These are phyloP conservation scores for Mamestra brassicae DNA, from an alignment of 2,888 invertebrate genomes.

Conservation along the genomic window DNA sequence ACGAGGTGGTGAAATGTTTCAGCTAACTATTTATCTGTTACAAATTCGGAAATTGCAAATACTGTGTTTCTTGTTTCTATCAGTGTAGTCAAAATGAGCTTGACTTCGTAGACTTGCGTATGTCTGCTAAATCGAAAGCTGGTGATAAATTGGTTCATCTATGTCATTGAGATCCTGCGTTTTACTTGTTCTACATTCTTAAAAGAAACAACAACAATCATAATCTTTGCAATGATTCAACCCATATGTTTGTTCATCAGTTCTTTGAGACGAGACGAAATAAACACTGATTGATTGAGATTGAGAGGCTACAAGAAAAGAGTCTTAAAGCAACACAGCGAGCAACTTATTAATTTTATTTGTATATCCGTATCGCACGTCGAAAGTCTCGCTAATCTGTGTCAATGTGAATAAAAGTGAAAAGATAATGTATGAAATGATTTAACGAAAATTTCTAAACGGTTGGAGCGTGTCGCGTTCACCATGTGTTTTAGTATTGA, in stretches of 20 bases:
- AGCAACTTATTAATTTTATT: background rate
- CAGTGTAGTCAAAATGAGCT: background rate
- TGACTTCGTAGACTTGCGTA: background rate
- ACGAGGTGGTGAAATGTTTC: conserved; percentile 10
- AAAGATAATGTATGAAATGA: conserved; percentile 59
- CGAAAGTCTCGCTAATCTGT: conserved; percentile 53
- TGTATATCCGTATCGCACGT: conserved; percentile 45
- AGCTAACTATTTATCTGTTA: background rate
- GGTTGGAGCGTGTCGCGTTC: conserved; percentile 41
- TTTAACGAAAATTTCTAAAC: conserved; percentile 61
- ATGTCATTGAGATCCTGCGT: background rate
- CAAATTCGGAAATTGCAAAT: conserved; percentile 15
- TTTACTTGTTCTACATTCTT: background rate
- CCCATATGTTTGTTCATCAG: background rate
- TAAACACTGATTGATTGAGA: background rate
- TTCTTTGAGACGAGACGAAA: background rate
- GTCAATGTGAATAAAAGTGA: conserved; percentile 66
- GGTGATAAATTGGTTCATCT: background rate
- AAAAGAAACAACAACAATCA: background rate
- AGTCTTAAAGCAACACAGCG: background rate
- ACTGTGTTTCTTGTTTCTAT: background rate
- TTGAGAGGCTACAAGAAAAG: background rate
- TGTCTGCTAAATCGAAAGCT: background rate
- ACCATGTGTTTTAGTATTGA: conserved; percentile 68
- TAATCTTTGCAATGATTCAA: background rate